These are phyloP conservation scores for Tachina lurida DNA, from an alignment of 2,888 invertebrate species.

Conservation along the genomic window DNA sequence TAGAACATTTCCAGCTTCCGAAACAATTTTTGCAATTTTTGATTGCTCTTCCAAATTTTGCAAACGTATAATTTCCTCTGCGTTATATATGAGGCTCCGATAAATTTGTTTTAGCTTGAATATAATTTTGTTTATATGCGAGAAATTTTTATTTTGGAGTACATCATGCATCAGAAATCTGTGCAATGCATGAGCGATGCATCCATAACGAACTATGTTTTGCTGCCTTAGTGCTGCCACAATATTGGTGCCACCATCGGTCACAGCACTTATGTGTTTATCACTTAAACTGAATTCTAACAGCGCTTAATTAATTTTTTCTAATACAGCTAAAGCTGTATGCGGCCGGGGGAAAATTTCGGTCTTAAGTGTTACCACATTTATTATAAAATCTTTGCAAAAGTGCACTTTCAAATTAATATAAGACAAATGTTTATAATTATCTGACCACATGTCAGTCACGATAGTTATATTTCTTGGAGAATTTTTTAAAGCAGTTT, in stretches of 20 bases:
- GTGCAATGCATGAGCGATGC: not conserved
- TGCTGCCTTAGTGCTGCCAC: not conserved
- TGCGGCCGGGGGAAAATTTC: constrained; percentile 15
- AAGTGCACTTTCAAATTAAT: constrained; percentile 28
- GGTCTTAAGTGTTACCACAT: constrained; percentile 14
- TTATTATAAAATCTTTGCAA: constrained; percentile 14
- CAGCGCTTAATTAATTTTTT: not conserved
- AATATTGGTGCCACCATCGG: not conserved
- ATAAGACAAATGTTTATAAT: constrained; percentile 1
- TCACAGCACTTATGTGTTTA: not conserved
- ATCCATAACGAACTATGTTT: not conserved
- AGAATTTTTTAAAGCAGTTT: not conserved
- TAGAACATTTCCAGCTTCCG: constrained; percentile 1
- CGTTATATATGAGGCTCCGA: constrained; percentile 15
- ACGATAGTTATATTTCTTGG: not conserved
- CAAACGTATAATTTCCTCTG: constrained; percentile 19
- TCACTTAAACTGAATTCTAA: not conserved
- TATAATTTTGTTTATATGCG: not conserved
- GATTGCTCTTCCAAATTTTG: constrained; percentile 23
- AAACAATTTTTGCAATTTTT: not conserved
- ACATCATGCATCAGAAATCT: not conserved
- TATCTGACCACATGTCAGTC: constrained; percentile 21
- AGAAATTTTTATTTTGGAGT: not conserved
- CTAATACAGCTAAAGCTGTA: not conserved
- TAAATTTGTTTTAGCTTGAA: constrained; percentile 11